Percentiles rank a stretch among this genome's conserved stretches.
Conservation (phyloP, 2,888 invertebrate species). For the Melipona beecheii region DNA sequence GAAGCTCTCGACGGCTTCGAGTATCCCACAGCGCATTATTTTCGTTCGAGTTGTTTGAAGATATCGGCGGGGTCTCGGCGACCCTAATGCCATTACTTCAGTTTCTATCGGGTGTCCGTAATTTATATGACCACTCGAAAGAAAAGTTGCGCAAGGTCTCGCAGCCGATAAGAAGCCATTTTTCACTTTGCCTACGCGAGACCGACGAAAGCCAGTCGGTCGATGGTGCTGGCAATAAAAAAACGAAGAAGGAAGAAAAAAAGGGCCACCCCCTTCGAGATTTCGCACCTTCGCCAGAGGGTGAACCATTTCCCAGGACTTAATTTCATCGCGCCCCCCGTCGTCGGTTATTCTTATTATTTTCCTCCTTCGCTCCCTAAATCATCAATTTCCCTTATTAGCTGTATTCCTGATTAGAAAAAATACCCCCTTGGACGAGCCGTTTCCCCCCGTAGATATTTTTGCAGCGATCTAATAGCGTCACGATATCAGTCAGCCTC, state of each 20-base stretch:
- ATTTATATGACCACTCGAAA: constrained; percentile 63
- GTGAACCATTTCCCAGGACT: constrained; percentile 43
- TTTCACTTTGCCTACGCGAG: constrained; percentile 61
- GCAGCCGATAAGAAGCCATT: constrained; percentile 63
- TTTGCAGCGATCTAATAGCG: constrained; percentile 36
- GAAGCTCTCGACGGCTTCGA: constrained; percentile 23
- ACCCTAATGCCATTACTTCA: constrained; percentile 48
- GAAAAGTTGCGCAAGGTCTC: constrained; percentile 58
- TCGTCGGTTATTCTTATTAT: constrained; percentile 56
- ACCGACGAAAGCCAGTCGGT: constrained; percentile 51
- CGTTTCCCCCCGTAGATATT: constrained; percentile 23
- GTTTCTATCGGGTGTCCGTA: constrained; percentile 57
- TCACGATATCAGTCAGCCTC: constrained; percentile 17
- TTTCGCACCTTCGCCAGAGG: constrained; percentile 53
- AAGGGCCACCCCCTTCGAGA: constrained; percentile 58
- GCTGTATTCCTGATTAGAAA: constrained; percentile 47
- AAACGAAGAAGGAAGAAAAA: constrained; percentile 21
- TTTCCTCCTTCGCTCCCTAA: constrained; percentile 51
- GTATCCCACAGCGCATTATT: constrained; percentile 32
- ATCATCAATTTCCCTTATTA: constrained; percentile 65
- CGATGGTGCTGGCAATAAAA: constrained; percentile 51
- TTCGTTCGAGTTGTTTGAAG: constrained; percentile 45
- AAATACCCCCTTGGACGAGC: constrained; percentile 24
- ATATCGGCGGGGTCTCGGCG: constrained; percentile 29
- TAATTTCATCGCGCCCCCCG: constrained; percentile 64